phyloP scores from a whole-genome alignment of 1,140 invertebrate species.

The Monochamus saltuarius region DNA sequence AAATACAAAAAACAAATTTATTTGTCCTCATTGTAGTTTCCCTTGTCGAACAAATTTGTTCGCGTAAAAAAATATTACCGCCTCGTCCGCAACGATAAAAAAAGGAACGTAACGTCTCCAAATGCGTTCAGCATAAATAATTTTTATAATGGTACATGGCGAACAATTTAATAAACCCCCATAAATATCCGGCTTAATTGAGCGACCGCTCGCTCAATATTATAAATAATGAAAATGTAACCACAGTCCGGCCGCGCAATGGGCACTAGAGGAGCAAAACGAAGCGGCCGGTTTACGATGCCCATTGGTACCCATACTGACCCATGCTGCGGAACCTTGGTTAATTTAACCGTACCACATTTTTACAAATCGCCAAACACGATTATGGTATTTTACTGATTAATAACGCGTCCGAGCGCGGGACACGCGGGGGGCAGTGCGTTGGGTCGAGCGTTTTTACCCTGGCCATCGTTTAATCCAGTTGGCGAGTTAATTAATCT shows the following conservation, averaged over 20 bases:
- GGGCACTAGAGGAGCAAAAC: not conserved
- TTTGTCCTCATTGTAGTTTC: too few species aligned
- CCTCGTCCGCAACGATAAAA: too few species aligned
- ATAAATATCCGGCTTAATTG: slow-evolving; percentile 16
- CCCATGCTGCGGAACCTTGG: slow-evolving; percentile 4
- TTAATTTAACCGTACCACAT: not conserved
- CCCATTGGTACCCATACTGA: not conserved
- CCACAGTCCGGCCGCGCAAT: not conserved
- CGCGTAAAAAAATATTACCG: too few species aligned
- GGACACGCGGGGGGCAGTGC: too few species aligned
- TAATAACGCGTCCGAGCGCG: not conserved
- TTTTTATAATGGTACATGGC: not conserved
- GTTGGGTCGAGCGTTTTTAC: too few species aligned
- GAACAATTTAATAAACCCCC: slow-evolving; percentile 15
- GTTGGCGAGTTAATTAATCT: too few species aligned
- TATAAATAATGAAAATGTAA: slow-evolving; percentile 9
- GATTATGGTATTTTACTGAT: not conserved
- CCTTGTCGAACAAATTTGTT: too few species aligned
- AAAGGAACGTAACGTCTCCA: too few species aligned
- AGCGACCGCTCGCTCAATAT: not conserved
- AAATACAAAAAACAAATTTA: too few species aligned
- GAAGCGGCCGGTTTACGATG: not conserved
- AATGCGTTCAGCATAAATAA: too few species aligned
- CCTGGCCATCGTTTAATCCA: too few species aligned
- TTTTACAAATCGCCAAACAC: slow-evolving; percentile 1